A percentile compares a stretch with the other conserved stretches of the same genome.
Conservation (phyloP, 2,797 vertebrate genomes). For the Myripristis murdjan region DNA sequence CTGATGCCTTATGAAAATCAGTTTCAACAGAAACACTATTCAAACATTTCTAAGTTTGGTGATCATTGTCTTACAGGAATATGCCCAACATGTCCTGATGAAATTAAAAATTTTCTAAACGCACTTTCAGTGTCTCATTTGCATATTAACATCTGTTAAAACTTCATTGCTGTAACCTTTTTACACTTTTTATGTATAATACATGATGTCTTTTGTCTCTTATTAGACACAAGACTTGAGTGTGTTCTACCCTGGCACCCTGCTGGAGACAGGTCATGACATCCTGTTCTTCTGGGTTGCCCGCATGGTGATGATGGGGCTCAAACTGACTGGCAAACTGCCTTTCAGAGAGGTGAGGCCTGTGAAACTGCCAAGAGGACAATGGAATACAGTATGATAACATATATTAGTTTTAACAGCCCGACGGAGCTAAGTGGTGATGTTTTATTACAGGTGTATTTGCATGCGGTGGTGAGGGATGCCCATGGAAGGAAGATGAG, state of each 20-base stretch:
- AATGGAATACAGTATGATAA: background rate
- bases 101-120: no score
- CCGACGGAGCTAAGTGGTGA: slow-evolving; percentile 3
- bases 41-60: background rate
- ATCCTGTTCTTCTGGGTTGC: slow-evolving; percentile 98
- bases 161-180: background rate
- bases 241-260: slow-evolving; percentile 93
- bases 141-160: slow-evolving; percentile 1
- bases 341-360: slow-evolving; percentile 91
- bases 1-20: background rate
- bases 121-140: background rate
- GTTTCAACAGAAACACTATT: background rate
- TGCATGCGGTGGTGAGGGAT: slow-evolving; percentile 94
- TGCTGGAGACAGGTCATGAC: slow-evolving; percentile 94
- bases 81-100: no score
- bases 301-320: slow-evolving; percentile 95
- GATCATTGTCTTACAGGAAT: no score
- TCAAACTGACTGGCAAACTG: slow-evolving; percentile 91
- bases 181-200: background rate
- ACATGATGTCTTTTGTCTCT: background rate
- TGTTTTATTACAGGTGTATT: slow-evolving; percentile 87
- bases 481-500: slow-evolving; percentile 96
- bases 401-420: background rate
- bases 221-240: slow-evolving; percentile 88
- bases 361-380: background rate